Percentiles rank a stretch among this genome's conserved stretches.
phyloP scores from a whole-genome alignment of 2,888 invertebrate species.

The Spisula subtruncata region DNA sequence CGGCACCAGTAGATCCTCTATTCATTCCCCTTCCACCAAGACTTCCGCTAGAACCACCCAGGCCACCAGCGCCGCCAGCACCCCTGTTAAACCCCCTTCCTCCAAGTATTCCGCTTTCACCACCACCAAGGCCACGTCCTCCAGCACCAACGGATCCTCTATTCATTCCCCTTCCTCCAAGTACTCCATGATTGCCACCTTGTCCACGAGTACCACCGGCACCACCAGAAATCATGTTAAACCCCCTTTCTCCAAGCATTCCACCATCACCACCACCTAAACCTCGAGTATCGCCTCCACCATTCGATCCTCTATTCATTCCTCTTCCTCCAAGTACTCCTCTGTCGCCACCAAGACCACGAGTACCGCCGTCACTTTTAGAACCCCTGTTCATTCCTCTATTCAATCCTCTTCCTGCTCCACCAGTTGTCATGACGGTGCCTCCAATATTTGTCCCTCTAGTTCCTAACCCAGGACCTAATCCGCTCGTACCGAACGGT shows the following conservation, averaged over 20 bases:
- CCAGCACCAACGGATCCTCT: too few species aligned
- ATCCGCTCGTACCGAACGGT: neutral
- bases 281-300: constrained; percentile 14
- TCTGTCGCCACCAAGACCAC: constrained; percentile 6
- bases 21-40: neutral
- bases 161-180: neutral
- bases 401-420: neutral
- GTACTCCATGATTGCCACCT: neutral
- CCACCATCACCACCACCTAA: neutral
- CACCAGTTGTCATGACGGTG: neutral
- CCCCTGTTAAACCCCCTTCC: neutral
- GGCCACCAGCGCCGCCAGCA: neutral
- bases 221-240: neutral
- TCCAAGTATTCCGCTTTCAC: neutral
- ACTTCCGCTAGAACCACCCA: neutral
- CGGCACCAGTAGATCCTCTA: neutral
- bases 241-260: neutral
- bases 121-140: neutral
- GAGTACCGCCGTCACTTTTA: neutral
- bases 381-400: too few species aligned
- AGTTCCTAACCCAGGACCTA: neutral
- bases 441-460: neutral
- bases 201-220: neutral
- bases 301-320: neutral
- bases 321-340: neutral